Evolutionary conservation across 2,888 invertebrate species (phyloP).

Genomic region (Clepsis dumicolana): DNA sequence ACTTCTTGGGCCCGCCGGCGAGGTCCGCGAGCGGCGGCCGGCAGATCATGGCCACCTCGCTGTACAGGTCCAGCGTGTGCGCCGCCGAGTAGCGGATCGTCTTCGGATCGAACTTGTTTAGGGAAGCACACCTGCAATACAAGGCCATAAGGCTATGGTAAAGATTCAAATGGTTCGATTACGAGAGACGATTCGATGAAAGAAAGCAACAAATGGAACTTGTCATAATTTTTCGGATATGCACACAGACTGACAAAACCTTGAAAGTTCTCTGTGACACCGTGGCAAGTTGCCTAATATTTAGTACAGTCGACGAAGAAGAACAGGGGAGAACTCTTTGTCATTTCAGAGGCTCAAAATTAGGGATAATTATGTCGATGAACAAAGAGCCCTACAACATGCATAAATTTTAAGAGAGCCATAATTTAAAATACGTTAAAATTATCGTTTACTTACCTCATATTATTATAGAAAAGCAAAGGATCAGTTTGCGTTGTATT

Average conservation of each 20-base stretch:
- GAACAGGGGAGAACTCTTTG: too few species aligned
- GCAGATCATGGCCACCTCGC: constrained; percentile 96
- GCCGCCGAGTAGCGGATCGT: constrained; percentile 92
- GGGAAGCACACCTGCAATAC: constrained; percentile 87
- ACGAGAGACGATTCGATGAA: too few species aligned
- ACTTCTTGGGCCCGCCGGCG: constrained; percentile 91
- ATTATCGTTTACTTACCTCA: constrained; percentile 75
- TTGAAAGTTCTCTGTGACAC: too few species aligned
- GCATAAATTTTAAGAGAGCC: too few species aligned
- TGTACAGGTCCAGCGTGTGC: constrained; percentile 94
- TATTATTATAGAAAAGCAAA: constrained; percentile 93
- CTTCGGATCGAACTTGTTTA: constrained; percentile 95
- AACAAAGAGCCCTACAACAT: too few species aligned
- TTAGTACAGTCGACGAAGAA: too few species aligned
- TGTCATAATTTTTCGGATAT: too few species aligned
- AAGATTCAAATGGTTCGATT: neutral
- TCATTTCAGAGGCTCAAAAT: too few species aligned
- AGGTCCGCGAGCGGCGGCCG: constrained; percentile 94
- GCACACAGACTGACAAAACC: too few species aligned
- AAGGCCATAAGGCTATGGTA: neutral
- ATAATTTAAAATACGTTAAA: neutral
- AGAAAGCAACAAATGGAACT: too few species aligned
- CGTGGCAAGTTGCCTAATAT: too few species aligned
- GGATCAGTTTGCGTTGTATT: constrained; percentile 95
- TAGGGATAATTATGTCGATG: too few species aligned